Evolutionary conservation across 2,888 invertebrate genomes (phyloP), one percentile per base, ranked within the genome.

Genomic region (Anoncus sp.): DNA sequence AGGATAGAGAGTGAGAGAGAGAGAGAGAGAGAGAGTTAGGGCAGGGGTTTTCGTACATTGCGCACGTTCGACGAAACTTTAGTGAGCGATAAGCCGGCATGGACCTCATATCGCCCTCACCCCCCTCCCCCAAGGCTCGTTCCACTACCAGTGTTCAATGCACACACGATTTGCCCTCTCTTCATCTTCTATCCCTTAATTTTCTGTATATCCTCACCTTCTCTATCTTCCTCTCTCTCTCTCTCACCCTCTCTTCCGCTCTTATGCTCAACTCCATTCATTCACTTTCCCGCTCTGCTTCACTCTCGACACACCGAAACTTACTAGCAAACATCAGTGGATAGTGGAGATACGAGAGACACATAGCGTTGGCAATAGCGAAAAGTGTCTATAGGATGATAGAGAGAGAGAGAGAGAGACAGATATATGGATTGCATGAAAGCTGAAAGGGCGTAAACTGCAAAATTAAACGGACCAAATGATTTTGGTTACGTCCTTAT

Each of bases 71-170:
- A 72, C 43, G 55, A 59, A 78, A 78, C 66, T 78, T 78, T 80
- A 66, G 73, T 62, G 70, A 63, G 62, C 51, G 80, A 80, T 80
- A 78, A 78, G 66, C 70, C 75, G 72, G 66, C 78, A 73, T 70
- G 74, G 72, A 78, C 66, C 80, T 77, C 69, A 55, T 72, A 72
- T 69, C 72, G 35, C 51, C 38, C n/a, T n/a, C n/a, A n/a, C n/a
- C n/a, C n/a, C n/a, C n/a, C n/a, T n/a, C n/a, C n/a, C 12, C 24
- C 20, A 16, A 20, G 57, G 66, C 70, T 57, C 63, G 51, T 59
- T 51, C 5, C 62, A 71, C 43, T 20, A 16, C 16, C 55, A 22
- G 63, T 63, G 45, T 49, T 72, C 71, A 72, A 72, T 55, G 45
- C 53, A 72, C 63, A 63, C 53, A 63, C 71, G 62, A 72, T 63